Evolutionary conservation across 2,113 vertebrate genomes (phyloP), one percentile per base, ranked within the genome.

Genomic region (Philantomba maxwellii): DNA sequence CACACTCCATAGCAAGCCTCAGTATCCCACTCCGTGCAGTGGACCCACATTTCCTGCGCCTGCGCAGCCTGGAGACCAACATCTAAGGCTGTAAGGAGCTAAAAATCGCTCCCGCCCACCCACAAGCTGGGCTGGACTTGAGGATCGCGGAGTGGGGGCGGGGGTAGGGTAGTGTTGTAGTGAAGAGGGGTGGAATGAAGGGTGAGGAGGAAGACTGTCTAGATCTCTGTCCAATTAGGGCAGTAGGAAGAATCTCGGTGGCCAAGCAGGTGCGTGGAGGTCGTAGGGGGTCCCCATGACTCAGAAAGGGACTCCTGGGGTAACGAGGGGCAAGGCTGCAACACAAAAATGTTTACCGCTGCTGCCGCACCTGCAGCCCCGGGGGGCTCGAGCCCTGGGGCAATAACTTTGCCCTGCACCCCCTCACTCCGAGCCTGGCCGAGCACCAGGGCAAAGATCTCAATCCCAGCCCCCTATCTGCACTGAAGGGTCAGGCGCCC

Each of bases 51-150:
- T 66, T 92, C 62, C 62, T 30, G 96, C 92, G 96, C 96, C 88
- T 98, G 98, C 96, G 97, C 96, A 95, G 92, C 96, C 86, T 78
- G 47, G 85, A 58, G 49, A 96, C 94, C 96, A 93, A 87, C 82
- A 87, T 93, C 91, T 86, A 80, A 93, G 89, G 85, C 93, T 77
- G 95, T 89, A 62, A 97, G 89, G 58, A 98, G 94, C 98, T 98
- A 98, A 98, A 98, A 97, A 98, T 96, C 97, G 96, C 98, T 98
- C 96, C 97, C 98, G 97, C 98, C 98, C 97, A 98, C 98, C 98
- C 62, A 90, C 97, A 97, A 98, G 96, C 98, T 98, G 98, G 96
- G 96, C 96, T 93, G 97, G 97, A 97, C 98, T 93, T 97, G 95
- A 85, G 92, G 89, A 95, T 75, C 25, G 28, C 91, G 49, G 55